These are phyloP conservation scores for Saxicola maurus DNA, from an alignment of 2,797 vertebrate species.

Conservation along the genomic window DNA sequence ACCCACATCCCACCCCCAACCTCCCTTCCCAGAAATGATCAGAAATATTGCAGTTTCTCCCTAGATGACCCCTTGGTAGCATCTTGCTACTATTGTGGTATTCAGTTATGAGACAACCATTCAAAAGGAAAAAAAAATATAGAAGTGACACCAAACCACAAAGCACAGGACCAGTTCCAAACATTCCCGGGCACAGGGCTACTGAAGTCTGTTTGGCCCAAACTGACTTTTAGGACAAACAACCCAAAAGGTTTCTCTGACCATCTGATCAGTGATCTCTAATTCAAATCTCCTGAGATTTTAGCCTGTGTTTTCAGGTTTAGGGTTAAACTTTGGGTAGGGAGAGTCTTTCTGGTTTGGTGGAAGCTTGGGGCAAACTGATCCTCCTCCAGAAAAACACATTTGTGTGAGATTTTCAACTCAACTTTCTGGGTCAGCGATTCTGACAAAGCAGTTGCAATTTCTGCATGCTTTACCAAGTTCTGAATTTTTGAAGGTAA, in stretches of 20 bases:
- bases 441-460: neutral
- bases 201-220: neutral
- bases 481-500: neutral
- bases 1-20: neutral
- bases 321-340: neutral
- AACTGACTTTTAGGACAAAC: neutral
- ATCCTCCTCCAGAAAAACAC: neutral
- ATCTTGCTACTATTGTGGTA: conserved; percentile 30
- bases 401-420: neutral
- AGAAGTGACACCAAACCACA: conserved; percentile 24
- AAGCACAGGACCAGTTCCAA: neutral
- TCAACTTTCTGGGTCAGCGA: neutral
- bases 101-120: conserved; percentile 8
- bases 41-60: conserved; percentile 7
- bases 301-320: neutral
- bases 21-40: conserved; percentile 2
- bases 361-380: neutral
- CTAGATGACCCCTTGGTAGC: conserved; percentile 1
- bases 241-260: neutral
- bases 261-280: neutral
- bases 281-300: neutral
- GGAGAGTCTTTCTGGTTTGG: neutral
- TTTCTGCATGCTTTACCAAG: neutral
- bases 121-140: neutral
- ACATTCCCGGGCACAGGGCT: neutral